Evolutionary conservation across 37 sponge, comb jelly and placozoan genomes (phyloP).

Genomic region (Cliona cf. orientalis): DNA sequence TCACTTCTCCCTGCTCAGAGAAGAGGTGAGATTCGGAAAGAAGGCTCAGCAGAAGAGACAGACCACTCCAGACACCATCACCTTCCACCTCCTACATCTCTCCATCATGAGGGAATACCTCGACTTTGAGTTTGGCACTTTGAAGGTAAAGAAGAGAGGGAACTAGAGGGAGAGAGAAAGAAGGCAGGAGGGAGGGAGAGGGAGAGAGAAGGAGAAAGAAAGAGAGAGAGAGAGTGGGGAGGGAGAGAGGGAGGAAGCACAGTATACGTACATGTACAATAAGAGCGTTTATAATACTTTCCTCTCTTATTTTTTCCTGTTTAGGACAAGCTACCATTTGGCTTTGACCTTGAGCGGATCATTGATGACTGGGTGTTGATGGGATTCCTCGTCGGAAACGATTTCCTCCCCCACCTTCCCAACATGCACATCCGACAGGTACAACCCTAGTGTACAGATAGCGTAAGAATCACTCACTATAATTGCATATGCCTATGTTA

Average conservation of each 20-base stretch:
- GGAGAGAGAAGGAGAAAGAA: too few species aligned
- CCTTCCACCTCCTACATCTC: constrained; percentile 97
- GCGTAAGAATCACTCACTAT: neutral
- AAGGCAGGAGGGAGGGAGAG: too few species aligned
- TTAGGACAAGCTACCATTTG: constrained; percentile 76
- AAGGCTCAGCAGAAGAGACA: constrained; percentile 62
- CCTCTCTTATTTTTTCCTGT: neutral
- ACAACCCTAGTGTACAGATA: neutral
- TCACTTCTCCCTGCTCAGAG: constrained; percentile 95
- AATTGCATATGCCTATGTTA: too few species aligned
- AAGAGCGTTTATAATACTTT: too few species aligned
- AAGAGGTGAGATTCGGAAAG: constrained; percentile 93
- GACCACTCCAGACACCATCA: constrained; percentile 76
- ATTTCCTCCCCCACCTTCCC: constrained; percentile 97
- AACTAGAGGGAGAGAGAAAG: too few species aligned
- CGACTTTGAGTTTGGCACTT: constrained; percentile 79
- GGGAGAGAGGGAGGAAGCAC: too few species aligned
- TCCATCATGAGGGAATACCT: constrained; percentile 94
- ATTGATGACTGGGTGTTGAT: constrained; percentile 98
- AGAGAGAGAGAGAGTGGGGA: neutral
- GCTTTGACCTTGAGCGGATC: constrained; percentile 88
- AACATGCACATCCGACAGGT: constrained; percentile 94
- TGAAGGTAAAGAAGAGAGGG: constrained; percentile 62
- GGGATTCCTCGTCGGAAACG: constrained; percentile 98
- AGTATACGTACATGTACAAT: too few species aligned